A percentile compares a stretch with the other conserved stretches of the same genome.
phyloP scores from a whole-genome alignment of 2,888 invertebrate genomes.

The Aethes cnicana region DNA sequence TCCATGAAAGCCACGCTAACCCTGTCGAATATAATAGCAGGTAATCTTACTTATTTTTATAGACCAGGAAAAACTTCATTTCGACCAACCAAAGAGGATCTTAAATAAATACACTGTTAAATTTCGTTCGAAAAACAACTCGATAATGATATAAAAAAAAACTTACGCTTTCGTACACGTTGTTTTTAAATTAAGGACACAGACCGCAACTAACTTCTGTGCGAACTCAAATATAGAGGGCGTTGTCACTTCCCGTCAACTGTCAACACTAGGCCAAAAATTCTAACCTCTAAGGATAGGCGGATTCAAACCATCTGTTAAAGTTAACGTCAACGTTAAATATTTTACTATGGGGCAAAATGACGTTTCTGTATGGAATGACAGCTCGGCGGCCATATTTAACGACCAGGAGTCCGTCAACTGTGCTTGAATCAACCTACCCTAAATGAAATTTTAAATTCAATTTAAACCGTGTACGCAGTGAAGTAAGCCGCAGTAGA shows the following conservation, averaged over 20 bases:
- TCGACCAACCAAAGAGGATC: conserved; percentile 41
- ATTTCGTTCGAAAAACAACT: conserved; percentile 41
- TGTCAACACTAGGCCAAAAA: too few relatives aligned
- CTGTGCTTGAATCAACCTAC: too few relatives aligned
- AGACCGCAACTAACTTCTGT: conserved; percentile 18
- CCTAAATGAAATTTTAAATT: too few relatives aligned
- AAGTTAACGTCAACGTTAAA: too few relatives aligned
- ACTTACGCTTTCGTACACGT: conserved; percentile 29
- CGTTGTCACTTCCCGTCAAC: conserved; percentile 1
- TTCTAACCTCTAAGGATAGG: too few relatives aligned
- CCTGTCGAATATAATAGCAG: conserved; percentile 31
- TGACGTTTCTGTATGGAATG: too few relatives aligned
- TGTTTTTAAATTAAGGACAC: conserved; percentile 21
- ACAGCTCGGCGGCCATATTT: too few relatives aligned
- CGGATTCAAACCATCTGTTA: too few relatives aligned
- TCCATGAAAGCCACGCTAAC: too few relatives aligned
- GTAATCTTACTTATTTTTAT: conserved; percentile 66
- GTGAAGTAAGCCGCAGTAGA: conserved; percentile 20
- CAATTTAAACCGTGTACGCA: not conserved
- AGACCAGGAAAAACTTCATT: conserved; percentile 69
- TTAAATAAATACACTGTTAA: conserved; percentile 35
- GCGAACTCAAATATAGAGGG: conserved; percentile 3
- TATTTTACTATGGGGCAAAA: too few relatives aligned
- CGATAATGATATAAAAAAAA: conserved; percentile 43
- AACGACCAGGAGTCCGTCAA: too few relatives aligned